phyloP scores from a whole-genome alignment of 2,797 vertebrate species.

The Centropyge bicolor region DNA sequence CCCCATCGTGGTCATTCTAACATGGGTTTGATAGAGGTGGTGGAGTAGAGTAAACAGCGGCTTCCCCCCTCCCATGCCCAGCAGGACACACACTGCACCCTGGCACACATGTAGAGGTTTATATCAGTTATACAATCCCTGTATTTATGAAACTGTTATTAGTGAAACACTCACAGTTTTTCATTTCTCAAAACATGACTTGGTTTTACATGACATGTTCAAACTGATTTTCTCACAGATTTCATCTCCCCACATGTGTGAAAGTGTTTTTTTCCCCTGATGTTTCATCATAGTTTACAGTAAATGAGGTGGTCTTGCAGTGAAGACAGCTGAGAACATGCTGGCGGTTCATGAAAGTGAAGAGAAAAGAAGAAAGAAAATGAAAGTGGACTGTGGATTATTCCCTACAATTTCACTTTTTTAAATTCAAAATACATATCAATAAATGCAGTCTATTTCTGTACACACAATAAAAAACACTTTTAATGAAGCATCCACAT shows the following conservation, averaged over 20 bases:
- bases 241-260: not conserved
- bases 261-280: not conserved
- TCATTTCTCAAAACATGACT: not conserved
- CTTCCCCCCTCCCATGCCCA: conserved; percentile 15
- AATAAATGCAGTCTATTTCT: not conserved
- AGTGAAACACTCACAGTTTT: too few relatives aligned
- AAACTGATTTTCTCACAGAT: conserved; percentile 2
- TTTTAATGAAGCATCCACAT: not conserved
- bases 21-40: conserved; percentile 27
- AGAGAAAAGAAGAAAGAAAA: not conserved
- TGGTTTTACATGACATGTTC: not conserved
- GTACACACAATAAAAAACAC: not conserved
- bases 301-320: not conserved
- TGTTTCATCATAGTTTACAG: not conserved
- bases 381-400: not conserved
- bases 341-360: not conserved
- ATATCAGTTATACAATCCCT: not conserved
- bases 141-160: not conserved
- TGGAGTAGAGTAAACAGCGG: conserved; percentile 23
- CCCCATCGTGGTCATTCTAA: conserved; percentile 30
- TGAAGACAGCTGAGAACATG: conserved; percentile 1
- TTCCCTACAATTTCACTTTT: not conserved
- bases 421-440: not conserved
- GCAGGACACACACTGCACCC: not conserved
- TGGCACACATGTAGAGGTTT: too few relatives aligned